These are phyloP conservation scores for Phalera bucephala DNA, from an alignment of 2,888 invertebrate species.

Conservation along the genomic window DNA sequence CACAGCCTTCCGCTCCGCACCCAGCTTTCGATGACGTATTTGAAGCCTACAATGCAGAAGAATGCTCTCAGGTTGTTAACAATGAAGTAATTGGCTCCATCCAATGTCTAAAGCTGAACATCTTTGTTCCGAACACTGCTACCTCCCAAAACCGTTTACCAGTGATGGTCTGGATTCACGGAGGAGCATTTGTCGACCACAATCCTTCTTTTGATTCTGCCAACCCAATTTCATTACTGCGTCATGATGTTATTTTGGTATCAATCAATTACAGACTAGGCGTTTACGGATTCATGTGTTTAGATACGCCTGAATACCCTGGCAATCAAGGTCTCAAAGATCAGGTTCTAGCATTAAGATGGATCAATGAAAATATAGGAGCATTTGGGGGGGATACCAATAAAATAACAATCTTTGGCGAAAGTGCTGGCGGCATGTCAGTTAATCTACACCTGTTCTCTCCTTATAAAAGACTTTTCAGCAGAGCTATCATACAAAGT, in stretches of 20 bases:
- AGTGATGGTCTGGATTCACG: conserved; percentile 29
- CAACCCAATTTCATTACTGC: too few species aligned
- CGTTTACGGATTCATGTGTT: conserved; percentile 41
- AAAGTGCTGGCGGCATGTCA: too few species aligned
- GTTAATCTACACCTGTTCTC: conserved; percentile 39
- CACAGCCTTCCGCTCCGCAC: conserved; percentile 25
- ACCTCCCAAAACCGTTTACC: conserved; percentile 14
- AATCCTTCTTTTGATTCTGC: too few species aligned
- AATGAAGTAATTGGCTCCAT: conserved; percentile 12
- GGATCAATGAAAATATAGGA: conserved; percentile 45
- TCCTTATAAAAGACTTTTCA: conserved; percentile 28
- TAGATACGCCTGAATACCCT: conserved; percentile 34
- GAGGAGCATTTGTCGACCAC: conserved; percentile 14
- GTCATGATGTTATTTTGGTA: conserved; percentile 36
- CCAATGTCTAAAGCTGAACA: conserved; percentile 28
- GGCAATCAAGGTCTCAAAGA: conserved; percentile 50
- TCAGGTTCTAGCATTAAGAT: conserved; percentile 37
- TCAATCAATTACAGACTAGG: conserved; percentile 43
- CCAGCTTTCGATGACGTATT: conserved; percentile 20
- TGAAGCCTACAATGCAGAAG: conserved; percentile 25
- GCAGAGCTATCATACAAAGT: conserved; percentile 39
- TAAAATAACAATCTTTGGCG: conserved; percentile 39
- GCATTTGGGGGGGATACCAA: conserved; percentile 37
- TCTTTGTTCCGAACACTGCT: conserved; percentile 28
- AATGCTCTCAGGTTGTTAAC: conserved; percentile 22